Evolutionary conservation across 2,797 vertebrate genomes (phyloP), one percentile per base, ranked within the genome.

Genomic region (Danio kyathit): DNA sequence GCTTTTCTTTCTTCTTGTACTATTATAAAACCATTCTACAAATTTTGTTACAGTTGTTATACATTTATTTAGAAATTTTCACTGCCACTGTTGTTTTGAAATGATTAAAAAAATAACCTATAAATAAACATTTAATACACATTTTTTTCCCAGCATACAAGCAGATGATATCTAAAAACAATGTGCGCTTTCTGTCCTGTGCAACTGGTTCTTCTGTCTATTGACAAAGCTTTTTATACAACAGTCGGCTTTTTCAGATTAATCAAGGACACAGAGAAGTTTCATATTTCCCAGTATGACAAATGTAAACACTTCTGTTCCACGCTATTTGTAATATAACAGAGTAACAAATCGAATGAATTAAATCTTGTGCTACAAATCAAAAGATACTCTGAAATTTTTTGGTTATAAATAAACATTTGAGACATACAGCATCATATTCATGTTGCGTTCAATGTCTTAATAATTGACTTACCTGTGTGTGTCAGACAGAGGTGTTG

Each of bases 141-240:
- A n/a, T n/a, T n/a, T n/a, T n/a, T n/a, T n/a, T n/a, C n/a, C n/a
- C n/a, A n/a, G n/a, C 82, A 67, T 52, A 19, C 79, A 59, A 79
- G n/a, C 21, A 66, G 21, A 52, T 79, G 80, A 87, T 89, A 65
- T 56, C 52, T 64, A 76, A 85, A 86, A 21, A 70, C 69, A 69
- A 29, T 76, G 73, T 78, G 64, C 82, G 54, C 63, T 81, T 5
- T 40, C 48, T 51, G 79, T 87, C 91, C 84, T 79, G 92, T 87
- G 84, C 84, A 81, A 90, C 92, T 76, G 87, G 92, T 92, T 92
- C 76, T 48, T 51, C 21, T 49, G 64, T 84, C 29, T 86, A 19
- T 83, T 84, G 80, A 84, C 81, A 78, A 38, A 76, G 74, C 13
- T 19, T 66, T 44, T 60, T 10, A 59, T 71, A 82, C 70, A 84